These are phyloP conservation scores for Oenanthe oenanthe DNA, from an alignment of 2,113 vertebrate genomes.

Conservation along the genomic window DNA sequence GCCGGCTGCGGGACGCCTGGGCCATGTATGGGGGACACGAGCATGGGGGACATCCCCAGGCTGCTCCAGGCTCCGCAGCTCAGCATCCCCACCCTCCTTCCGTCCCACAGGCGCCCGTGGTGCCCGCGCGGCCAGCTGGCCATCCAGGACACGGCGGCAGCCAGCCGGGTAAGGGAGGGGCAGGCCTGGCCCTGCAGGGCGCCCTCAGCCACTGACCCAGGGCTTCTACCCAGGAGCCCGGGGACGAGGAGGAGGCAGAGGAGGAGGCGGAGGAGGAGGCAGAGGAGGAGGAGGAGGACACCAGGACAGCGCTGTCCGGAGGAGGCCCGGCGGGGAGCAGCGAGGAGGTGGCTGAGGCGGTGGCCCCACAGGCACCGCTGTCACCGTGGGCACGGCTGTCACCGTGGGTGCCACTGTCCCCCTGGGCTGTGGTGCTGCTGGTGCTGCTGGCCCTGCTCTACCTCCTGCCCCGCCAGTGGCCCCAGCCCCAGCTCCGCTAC, in stretches of 20 bases:
- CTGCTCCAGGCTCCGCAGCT: fast-evolving
- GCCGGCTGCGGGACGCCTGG: neutral
- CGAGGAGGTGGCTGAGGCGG: fast-evolving
- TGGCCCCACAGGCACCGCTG: fast-evolving
- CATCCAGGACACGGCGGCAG: fast-evolving
- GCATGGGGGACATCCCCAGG: fast-evolving
- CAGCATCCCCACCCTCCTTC: fast-evolving
- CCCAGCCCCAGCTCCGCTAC: neutral
- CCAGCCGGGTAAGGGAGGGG: fast-evolving
- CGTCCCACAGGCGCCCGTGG: neutral
- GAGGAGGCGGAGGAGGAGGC: neutral
- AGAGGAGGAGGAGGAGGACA: neutral
- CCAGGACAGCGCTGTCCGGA: fast-evolving
- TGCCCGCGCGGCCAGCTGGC: fast-evolving
- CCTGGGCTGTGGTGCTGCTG: neutral
- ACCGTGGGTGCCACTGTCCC: fast-evolving
- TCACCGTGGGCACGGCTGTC: neutral
- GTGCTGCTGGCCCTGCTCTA: neutral
- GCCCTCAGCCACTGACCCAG: neutral
- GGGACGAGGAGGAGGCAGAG: neutral
- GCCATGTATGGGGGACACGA: neutral
- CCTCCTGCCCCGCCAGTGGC: neutral
- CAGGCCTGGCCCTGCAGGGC: neutral
- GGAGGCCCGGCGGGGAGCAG: fast-evolving
- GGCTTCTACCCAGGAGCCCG: neutral